Base-by-base conservation (phyloP, 2,797 vertebrate species). In the Cynopterus sphinx region DNA sequence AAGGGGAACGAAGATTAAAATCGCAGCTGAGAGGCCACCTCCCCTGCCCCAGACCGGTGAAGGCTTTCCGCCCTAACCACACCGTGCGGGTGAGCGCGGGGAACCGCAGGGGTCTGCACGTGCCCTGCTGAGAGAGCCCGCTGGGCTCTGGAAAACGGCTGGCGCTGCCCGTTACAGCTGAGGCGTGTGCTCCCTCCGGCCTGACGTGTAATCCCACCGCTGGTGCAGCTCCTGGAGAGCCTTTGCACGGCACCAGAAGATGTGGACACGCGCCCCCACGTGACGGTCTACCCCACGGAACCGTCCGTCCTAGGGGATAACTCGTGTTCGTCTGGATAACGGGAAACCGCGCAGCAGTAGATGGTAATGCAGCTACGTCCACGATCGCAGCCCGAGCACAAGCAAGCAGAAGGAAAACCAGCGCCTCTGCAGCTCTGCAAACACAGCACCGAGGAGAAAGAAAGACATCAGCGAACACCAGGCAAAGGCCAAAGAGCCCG, bases 241-340 rank as follows among this genome's bases (percentile, higher is more conserved):
- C 36, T 46, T 2, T 9, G 51, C 33, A 49, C 15, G 0, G 13
- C 77, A 16, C 78, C 43, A 21, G 36, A 11, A 55, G 57, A 21
- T 22, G 22, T 2, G 12, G 0, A 7, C 10, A 11, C n/a, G 7
- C 4, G 6, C n/a, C 7, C 5, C n/a, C 84, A 26, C 43, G 5
- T 49, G 5, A 49, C 49, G 49, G 49, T 49, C 16, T 49, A 5
- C 15, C 41, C 41, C 41, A 43, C 9, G 41, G 9, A 43, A 43
- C 41, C 0, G 15, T 11, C 57, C 71, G 16, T 0, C 57, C 31
- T 1, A 2, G 78, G 46, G 55, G 26, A 24, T 36, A 2, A 26
- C 28, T 1, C 13, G 22, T 22, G n/a, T 1, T 3, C 4, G 19
- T 51, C 12, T 8, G 15, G 51, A 33, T 6, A 5, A 67, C 0